A percentile compares a stretch with the other conserved stretches of the same genome.
Evolutionary conservation across 2,797 vertebrate species (phyloP).

Genomic region (Oryzias dopingdopingensis): DNA sequence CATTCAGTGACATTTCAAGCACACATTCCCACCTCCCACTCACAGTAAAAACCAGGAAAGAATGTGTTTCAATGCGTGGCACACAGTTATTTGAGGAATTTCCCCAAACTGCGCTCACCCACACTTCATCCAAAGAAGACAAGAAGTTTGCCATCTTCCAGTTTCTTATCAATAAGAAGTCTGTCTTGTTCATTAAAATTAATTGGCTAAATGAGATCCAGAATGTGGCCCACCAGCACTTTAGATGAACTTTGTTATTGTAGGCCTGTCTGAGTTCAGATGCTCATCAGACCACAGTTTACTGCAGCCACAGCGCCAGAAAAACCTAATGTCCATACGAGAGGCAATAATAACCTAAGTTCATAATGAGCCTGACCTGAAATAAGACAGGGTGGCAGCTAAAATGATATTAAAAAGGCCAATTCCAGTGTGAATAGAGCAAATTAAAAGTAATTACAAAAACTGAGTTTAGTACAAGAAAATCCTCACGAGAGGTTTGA

Average conservation of each 20-base stretch:
- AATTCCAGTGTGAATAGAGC: too few species aligned
- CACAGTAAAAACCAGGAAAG: constrained; percentile 5
- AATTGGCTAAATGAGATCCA: not conserved
- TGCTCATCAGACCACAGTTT: not conserved
- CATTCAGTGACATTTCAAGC: constrained; percentile 1
- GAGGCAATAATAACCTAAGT: too few species aligned
- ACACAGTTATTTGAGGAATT: constrained; percentile 35
- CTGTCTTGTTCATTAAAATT: not conserved
- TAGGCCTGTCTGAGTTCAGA: not conserved
- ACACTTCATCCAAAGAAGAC: not conserved
- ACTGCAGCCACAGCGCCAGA: not conserved
- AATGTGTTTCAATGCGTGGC: constrained; percentile 3
- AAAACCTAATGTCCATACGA: not conserved
- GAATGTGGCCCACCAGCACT: not conserved
- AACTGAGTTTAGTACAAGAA: too few species aligned
- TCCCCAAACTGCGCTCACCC: constrained; percentile 4
- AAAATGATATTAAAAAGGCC: too few species aligned
- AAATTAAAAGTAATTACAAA: too few species aligned
- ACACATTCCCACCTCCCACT: constrained; percentile 10
- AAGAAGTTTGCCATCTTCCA: not conserved
- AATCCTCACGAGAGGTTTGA: not conserved
- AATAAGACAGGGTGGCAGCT: too few species aligned
- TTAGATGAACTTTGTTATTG: not conserved
- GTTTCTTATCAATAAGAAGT: constrained; percentile 9
- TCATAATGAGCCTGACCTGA: too few species aligned